Evolutionary conservation across 64 coral and sea anemone genomes (phyloP).

Genomic region (Porites australiensis): DNA sequence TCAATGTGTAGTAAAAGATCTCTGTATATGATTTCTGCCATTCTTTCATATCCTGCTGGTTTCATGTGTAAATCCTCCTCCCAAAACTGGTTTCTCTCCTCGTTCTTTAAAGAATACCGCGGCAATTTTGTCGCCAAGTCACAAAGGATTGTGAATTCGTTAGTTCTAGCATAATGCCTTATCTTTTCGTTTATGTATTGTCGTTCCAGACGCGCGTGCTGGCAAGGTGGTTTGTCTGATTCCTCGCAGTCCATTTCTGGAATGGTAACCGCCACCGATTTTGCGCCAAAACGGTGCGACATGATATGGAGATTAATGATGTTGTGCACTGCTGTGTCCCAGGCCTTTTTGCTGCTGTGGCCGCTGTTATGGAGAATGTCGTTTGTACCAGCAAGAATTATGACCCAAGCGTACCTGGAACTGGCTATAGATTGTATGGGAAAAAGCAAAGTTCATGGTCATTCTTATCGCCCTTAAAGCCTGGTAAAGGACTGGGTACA

Average conservation of each 20-base stretch:
- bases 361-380: constrained; percentile 80
- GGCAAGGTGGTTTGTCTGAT: constrained; percentile 51
- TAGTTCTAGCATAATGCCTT: constrained; percentile 70
- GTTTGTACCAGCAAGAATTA: constrained; percentile 94
- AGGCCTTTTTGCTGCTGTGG: constrained; percentile 47
- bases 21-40: constrained; percentile 78
- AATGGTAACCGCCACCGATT: constrained; percentile 83
- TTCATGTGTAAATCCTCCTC: constrained; percentile 88
- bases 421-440: not conserved
- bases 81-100: constrained; percentile 77
- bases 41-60: constrained; percentile 86
- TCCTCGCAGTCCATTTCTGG: constrained; percentile 88
- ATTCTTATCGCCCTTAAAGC: not conserved
- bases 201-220: constrained; percentile 56
- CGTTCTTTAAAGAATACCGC: constrained; percentile 46
- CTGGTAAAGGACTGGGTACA: too few species aligned
- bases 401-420: constrained; percentile 77
- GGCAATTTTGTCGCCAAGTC: constrained; percentile 81
- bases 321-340: constrained; percentile 77
- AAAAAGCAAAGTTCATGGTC: too few species aligned
- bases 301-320: constrained; percentile 82
- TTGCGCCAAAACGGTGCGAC: constrained; percentile 79
- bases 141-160: constrained; percentile 65
- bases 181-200: constrained; percentile 79
- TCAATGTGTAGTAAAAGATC: constrained; percentile 51